Base-by-base conservation (phyloP, 1,140 invertebrate genomes). In the Hylaeus anthracinus region DNA sequence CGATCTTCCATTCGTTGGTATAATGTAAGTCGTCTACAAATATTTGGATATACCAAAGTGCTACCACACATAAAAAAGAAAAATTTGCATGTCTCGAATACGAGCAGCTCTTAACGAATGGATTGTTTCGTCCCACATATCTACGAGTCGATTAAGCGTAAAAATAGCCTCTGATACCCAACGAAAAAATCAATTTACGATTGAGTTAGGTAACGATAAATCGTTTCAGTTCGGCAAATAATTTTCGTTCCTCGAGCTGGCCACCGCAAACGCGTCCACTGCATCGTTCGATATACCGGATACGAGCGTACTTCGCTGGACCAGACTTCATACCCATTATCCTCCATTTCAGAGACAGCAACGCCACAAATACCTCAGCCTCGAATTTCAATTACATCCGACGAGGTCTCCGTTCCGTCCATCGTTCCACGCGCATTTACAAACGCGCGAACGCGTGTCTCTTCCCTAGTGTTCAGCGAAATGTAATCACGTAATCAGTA, bases 371-470 rank as follows among this genome's bases (percentile, higher is more conserved):
- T 77, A 77, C 37, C 51, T 65, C 48, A 56, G 66, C 63, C 67
- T 45, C 63, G 45, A 82, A 72, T 82, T 82, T 51, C 61, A 78
- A 67, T 72, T 72, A 66, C 53, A 82, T 65, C 39, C 51, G 51
- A 67, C 64, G 65, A 65, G 60, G 12, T 45, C 39, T 69, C 4
- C 26, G n/a, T n/a, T 5, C 58, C 41, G n/a, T 67, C 45, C 45
- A 45, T 67, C 45, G 65, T n/a, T 67, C 8, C 58, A 37, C 58
- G 55, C 14, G 15, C 55, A 45, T 37, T 14, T 51, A 9, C 9
- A 1, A 43, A 45, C 14, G 15, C 45, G 55, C 39, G 6, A 12
- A 41, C 69, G 63, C 10, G 26, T 14, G n/a, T 5, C 48, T 39
- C 39, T 43, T 15, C 1, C 4, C 26, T 26, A 26, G 26, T 26